These are phyloP conservation scores for Coregonus sp. DNA, from an alignment of 2,797 vertebrate genomes.

Conservation along the genomic window DNA sequence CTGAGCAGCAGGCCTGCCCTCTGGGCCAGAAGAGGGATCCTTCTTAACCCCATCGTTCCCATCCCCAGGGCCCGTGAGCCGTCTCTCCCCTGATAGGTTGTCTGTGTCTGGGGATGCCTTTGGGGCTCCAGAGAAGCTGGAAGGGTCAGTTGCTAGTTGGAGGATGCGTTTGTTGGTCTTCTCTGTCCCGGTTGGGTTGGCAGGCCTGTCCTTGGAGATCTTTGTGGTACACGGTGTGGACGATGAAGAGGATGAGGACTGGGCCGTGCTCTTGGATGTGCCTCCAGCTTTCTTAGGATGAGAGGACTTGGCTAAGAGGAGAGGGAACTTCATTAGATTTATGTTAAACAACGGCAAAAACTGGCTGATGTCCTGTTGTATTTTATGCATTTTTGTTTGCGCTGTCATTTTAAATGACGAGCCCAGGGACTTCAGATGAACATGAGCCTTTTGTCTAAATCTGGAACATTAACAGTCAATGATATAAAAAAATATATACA, in stretches of 20 bases:
- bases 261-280: conserved; percentile 70
- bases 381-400: background rate
- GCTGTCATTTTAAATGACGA: background rate
- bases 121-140: conserved; percentile 55
- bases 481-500: too few relatives aligned
- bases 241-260: conserved; percentile 47
- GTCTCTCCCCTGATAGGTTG: conserved; percentile 40
- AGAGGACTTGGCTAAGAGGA: conserved; percentile 83
- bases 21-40: conserved; percentile 26
- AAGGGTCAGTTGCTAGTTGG: conserved; percentile 23
- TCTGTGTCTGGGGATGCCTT: conserved; percentile 64
- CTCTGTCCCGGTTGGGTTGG: conserved; percentile 67
- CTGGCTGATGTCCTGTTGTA: background rate
- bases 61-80: conserved; percentile 25
- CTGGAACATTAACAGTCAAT: background rate
- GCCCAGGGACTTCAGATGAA: background rate
- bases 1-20: conserved; percentile 36
- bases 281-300: conserved; percentile 81
- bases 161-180: conserved; percentile 75
- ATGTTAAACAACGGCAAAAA: background rate
- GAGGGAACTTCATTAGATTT: conserved; percentile 24
- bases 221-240: conserved; percentile 34
- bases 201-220: conserved; percentile 53
- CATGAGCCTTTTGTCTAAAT: background rate
- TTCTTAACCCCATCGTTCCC: conserved; percentile 30